Conservation (phyloP, 2,888 invertebrate genomes). For the Tenthredo amoena region DNA sequence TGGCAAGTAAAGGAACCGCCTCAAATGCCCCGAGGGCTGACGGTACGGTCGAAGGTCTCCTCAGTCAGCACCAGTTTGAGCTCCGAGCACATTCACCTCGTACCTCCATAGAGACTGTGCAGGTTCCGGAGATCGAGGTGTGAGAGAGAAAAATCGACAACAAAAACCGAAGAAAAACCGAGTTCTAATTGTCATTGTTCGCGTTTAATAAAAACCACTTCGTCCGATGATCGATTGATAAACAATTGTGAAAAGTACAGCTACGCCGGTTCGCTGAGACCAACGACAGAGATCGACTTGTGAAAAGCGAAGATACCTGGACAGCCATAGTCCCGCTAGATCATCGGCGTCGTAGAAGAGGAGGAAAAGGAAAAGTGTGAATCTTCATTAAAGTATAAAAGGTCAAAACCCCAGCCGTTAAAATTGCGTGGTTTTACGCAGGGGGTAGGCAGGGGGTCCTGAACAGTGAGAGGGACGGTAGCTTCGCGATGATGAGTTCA, state of each 20-base stretch:
- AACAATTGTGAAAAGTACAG: neutral
- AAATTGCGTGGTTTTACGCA: conserved; percentile 51
- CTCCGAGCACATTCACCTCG: conserved; percentile 51
- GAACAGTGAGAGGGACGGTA: conserved; percentile 14
- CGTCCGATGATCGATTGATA: neutral
- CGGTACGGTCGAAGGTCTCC: conserved; percentile 42
- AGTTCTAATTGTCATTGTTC: neutral
- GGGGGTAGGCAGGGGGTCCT: conserved; percentile 46
- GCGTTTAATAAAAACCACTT: neutral
- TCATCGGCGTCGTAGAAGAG: neutral
- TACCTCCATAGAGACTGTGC: neutral
- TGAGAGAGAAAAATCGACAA: neutral
- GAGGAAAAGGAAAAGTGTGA: neutral
- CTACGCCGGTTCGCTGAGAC: neutral
- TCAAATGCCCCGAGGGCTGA: conserved; percentile 52
- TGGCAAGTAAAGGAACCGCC: conserved; percentile 52
- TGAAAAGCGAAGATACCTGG: neutral
- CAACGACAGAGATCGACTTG: neutral
- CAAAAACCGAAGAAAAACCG: neutral
- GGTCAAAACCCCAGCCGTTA: conserved; percentile 22
- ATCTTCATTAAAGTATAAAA: neutral
- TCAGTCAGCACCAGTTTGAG: conserved; percentile 51
- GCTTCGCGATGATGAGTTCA: conserved; percentile 64
- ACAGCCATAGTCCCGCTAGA: neutral
- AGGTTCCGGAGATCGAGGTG: conserved; percentile 5